Conservation (phyloP, 2,113 vertebrate species). For the Lonchura striata region DNA sequence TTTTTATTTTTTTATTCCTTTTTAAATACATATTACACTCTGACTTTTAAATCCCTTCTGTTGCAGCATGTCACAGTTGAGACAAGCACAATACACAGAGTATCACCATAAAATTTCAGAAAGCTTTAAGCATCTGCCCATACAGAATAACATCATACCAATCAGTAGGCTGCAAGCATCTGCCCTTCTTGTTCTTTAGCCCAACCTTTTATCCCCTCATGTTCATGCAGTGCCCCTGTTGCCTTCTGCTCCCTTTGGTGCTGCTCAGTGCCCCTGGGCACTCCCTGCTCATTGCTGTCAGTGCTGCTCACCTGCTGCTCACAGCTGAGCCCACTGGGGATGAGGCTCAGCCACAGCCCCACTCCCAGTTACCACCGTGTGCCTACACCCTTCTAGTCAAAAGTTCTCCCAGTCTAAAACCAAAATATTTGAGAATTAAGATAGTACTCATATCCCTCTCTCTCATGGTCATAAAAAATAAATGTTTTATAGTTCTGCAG, state of each 20-base stretch:
- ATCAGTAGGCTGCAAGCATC: not conserved
- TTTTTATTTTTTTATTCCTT: not conserved
- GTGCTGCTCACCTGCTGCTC: not conserved
- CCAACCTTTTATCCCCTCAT: not conserved
- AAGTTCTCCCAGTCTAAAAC: not conserved
- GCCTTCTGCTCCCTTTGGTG: not conserved
- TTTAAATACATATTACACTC: not conserved
- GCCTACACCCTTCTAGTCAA: not conserved
- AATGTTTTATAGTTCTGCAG: not conserved
- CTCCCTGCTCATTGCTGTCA: not conserved
- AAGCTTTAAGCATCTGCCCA: not conserved
- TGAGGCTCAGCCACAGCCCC: not conserved
- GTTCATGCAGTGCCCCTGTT: not conserved
- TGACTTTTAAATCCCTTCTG: not conserved
- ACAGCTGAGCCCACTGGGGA: not conserved
- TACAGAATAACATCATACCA: no score
- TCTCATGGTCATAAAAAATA: not conserved
- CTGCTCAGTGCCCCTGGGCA: not conserved
- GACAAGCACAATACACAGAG: not conserved
- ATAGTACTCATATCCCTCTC: not conserved
- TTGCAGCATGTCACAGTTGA: not conserved
- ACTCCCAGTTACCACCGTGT: not conserved
- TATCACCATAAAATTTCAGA: not conserved
- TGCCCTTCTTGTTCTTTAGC: not conserved
- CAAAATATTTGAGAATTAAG: not conserved